Conservation (phyloP, 2,888 invertebrate genomes). For the Chloromyia formosa region DNA sequence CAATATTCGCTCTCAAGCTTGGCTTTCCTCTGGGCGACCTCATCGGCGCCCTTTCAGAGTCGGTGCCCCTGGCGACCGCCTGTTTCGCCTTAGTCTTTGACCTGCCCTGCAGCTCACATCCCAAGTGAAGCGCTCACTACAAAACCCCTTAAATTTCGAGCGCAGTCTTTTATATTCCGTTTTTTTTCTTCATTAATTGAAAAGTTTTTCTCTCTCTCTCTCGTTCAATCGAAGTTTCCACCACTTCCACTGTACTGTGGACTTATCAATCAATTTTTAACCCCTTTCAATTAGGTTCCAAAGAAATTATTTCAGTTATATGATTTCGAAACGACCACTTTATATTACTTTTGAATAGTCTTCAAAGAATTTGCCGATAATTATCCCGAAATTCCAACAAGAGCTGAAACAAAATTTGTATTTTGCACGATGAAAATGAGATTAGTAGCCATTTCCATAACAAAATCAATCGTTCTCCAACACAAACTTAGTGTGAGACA, state of each 20-base stretch:
- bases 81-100: no score
- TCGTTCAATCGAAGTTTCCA: no score
- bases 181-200: no score
- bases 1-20: no score
- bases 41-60: no score
- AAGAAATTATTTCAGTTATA: not conserved
- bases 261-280: not conserved
- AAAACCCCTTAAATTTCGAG: no score
- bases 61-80: no score
- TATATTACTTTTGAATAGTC: not conserved
- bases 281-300: not conserved
- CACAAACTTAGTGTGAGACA: not conserved
- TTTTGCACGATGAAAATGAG: constrained; percentile 31
- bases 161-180: no score
- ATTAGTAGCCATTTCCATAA: constrained; percentile 43
- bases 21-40: no score
- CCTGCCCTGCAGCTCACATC: no score
- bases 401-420: constrained; percentile 20
- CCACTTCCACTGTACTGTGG: not conserved
- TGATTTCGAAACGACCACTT: not conserved
- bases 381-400: constrained; percentile 5
- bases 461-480: constrained; percentile 35
- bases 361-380: constrained; percentile 1
- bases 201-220: no score
- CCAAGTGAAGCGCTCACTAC: no score